Base-by-base conservation (phyloP, 2,797 vertebrate species). In the Chelon auratus region DNA sequence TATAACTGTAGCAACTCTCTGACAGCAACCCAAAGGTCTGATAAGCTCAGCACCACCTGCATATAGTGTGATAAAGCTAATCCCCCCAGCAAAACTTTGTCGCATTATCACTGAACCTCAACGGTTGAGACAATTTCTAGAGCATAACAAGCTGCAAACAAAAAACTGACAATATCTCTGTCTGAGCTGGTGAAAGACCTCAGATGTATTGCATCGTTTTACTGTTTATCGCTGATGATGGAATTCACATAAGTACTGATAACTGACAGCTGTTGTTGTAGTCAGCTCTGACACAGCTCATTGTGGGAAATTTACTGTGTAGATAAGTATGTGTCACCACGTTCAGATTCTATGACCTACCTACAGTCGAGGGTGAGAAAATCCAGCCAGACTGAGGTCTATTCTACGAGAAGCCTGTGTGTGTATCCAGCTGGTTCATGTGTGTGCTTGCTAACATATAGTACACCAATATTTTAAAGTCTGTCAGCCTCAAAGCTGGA, bases 11-110 rank as follows among this genome's bases (percentile, higher is more conserved):
- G 70, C 48, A 74, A 72, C 67, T 75, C 51, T 5, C 80, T 84
- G 87, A 90, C 78, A 88, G 77, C 65, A 72, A 73, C 56, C 40
- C 39, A 51, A 43, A 71, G 62, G 73, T 62, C 68, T 53, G 74
- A 82, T 81, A 64, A 74, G 52, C 13, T 24, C 75, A 82, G 56
- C 78, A 73, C 60, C 77, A 72, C 56, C 59, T 76, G 47, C 37
- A 8, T 50, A 33, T 47, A 59, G 17, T 15, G 26, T 24, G 75
- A 82, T 77, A 33, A 65, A 39, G 47, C 30, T 30, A 48, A 61
- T 59, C 61, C 42, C 51, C 30, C 30, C 48, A 47, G 47, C 26
- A 57, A 57, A 36, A 55, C 58, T 0, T 13, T 9, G 9, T 39
- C 37, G 14, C 17, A 37, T 69, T 48, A 59, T 64, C 52, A 67